phyloP scores from a whole-genome alignment of 2,797 vertebrate species.

The Helicolenus hilgendorfi region DNA sequence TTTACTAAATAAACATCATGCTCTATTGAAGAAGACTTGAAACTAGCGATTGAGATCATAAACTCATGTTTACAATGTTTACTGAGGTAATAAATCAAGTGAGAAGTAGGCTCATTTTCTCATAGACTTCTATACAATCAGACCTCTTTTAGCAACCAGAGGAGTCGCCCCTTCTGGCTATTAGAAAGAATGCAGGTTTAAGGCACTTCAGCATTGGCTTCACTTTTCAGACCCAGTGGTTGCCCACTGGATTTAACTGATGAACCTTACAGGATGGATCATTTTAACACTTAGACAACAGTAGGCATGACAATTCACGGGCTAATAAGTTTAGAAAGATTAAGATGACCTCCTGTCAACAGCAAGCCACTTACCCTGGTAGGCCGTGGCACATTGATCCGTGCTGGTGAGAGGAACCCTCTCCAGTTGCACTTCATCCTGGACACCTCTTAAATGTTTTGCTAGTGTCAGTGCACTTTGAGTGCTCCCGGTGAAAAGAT shows the following conservation, averaged over 20 bases:
- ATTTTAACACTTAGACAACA: slow-evolving; percentile 10
- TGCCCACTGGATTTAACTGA: neutral
- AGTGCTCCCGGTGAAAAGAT: slow-evolving; percentile 83
- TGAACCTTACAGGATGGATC: slow-evolving; percentile 2
- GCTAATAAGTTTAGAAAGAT: slow-evolving; percentile 75
- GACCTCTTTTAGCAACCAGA: neutral
- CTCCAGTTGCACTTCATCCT: slow-evolving; percentile 71
- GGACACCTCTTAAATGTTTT: slow-evolving; percentile 82
- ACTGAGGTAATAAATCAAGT: too few relatives aligned
- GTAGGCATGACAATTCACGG: slow-evolving; percentile 22
- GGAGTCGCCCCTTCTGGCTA: neutral
- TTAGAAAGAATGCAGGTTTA: neutral
- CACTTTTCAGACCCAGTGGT: neutral
- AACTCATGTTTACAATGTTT: too few relatives aligned
- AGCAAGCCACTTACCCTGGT: slow-evolving; percentile 60
- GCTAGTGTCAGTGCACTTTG: slow-evolving; percentile 82
- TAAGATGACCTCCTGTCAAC: slow-evolving; percentile 68
- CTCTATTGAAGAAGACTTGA: too few relatives aligned
- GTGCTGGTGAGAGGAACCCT: slow-evolving; percentile 58
- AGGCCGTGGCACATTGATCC: slow-evolving; percentile 79
- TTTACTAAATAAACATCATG: too few relatives aligned
- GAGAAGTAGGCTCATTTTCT: neutral
- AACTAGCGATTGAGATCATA: fast-evolving
- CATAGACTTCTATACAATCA: neutral
- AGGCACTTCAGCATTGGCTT: neutral